These are phyloP conservation scores for Diplazon laetatorius DNA, from an alignment of 2,888 invertebrate genomes.

Conservation along the genomic window DNA sequence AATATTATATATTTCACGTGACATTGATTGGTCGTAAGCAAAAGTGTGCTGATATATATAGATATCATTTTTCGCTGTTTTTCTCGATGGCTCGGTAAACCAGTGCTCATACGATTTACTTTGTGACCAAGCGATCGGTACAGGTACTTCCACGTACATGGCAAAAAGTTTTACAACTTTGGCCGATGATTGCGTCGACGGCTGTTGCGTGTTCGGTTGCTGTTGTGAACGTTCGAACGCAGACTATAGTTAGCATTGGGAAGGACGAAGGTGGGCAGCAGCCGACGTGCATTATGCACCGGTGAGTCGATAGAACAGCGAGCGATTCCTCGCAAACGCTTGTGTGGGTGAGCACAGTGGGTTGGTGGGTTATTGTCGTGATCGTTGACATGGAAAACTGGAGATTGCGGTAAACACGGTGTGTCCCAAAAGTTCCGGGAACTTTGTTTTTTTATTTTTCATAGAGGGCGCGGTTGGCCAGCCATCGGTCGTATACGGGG, in stretches of 20 bases:
- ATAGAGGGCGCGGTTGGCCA: too few species aligned
- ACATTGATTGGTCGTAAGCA: neutral
- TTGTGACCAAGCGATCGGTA: neutral
- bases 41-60: slow-evolving; percentile 1
- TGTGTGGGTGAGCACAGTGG: slow-evolving; percentile 39
- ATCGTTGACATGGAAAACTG: neutral
- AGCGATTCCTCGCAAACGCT: slow-evolving; percentile 35
- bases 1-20: neutral
- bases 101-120: slow-evolving; percentile 2
- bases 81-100: neutral
- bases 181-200: too few species aligned
- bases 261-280: slow-evolving; percentile 40
- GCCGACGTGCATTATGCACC: slow-evolving; percentile 31
- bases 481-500: too few species aligned
- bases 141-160: neutral
- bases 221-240: slow-evolving; percentile 60
- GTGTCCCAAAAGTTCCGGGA: too few species aligned
- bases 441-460: too few species aligned
- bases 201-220: slow-evolving; percentile 53
- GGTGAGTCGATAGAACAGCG: neutral
- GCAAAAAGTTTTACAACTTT: slow-evolving; percentile 10
- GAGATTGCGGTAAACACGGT: neutral
- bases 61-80: too few species aligned
- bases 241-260: slow-evolving; percentile 63
- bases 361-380: slow-evolving; percentile 50